Conservation (phyloP, 1,140 invertebrate genomes). For the Uloborus diversus region DNA sequence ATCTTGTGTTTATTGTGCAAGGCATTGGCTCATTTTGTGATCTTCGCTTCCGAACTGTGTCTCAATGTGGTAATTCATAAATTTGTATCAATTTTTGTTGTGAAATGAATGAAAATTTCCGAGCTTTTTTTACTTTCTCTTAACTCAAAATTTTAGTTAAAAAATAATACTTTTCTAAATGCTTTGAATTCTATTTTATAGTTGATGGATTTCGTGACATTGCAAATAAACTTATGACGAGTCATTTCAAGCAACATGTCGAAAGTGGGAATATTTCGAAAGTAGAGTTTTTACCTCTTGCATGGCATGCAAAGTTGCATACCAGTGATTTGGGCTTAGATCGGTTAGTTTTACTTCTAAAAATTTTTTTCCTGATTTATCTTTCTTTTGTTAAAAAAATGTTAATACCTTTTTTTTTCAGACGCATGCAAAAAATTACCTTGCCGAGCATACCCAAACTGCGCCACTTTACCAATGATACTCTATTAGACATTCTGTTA, state of each 20-base stretch:
- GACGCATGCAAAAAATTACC: conserved; percentile 82
- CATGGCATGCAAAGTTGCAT: conserved; percentile 91
- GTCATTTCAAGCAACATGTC: conserved; percentile 82
- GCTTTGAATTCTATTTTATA: conserved; percentile 69
- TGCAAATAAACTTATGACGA: conserved; percentile 80
- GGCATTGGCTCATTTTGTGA: conserved; percentile 95
- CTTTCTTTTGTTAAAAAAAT: not conserved
- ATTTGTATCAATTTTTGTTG: not conserved
- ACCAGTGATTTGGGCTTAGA: conserved; percentile 91
- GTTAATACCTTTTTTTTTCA: conserved; percentile 25
- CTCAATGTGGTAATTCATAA: conserved; percentile 90
- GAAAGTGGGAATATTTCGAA: conserved; percentile 75
- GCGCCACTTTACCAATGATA: conserved; percentile 92
- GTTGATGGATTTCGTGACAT: conserved; percentile 92
- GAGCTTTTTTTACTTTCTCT: no score
- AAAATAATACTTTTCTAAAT: not conserved
- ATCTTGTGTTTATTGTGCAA: conserved; percentile 93
- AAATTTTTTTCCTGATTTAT: not conserved
- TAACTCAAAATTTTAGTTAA: not conserved
- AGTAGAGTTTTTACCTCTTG: conserved; percentile 89
- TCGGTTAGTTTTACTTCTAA: conserved; percentile 66
- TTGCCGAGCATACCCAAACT: conserved; percentile 89
- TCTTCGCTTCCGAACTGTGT: conserved; percentile 85
- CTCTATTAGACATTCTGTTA: conserved; percentile 91
- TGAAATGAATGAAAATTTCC: not conserved